Conservation (phyloP, 1,140 invertebrate genomes). For the Calliphora vicina region DNA sequence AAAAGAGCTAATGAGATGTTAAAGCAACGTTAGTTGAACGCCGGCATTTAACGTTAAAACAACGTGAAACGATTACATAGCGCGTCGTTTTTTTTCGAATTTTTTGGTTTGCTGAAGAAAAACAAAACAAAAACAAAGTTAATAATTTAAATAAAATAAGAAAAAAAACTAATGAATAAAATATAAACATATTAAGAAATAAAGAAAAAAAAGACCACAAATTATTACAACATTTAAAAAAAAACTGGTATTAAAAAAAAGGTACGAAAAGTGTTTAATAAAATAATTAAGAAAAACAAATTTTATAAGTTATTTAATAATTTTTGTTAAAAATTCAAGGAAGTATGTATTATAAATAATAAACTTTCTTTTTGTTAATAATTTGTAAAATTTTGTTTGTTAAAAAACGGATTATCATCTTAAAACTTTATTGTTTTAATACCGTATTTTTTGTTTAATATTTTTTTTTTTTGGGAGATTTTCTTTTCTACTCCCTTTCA, state of each 20-base stretch:
- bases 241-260: neutral
- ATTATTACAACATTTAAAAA: neutral
- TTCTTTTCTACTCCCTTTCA: no score
- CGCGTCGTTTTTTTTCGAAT: neutral
- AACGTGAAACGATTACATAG: neutral
- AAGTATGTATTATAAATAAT: no score
- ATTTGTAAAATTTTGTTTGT: no score
- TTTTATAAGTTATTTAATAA: no score
- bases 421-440: no score
- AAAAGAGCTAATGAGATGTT: constrained; percentile 20
- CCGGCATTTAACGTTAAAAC: constrained; percentile 15
- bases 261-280: neutral
- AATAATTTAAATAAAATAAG: neutral
- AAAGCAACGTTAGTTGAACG: constrained; percentile 20
- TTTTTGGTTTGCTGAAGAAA: neutral
- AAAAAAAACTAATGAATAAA: neutral
- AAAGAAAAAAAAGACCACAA: neutral
- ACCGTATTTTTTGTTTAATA: no score
- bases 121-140: neutral
- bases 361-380: no score
- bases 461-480: no score
- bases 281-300: neutral
- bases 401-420: no score
- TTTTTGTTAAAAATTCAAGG: no score
- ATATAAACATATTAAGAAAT: neutral